phyloP scores from a whole-genome alignment of 2,888 invertebrate genomes.

The Timandra comae region DNA sequence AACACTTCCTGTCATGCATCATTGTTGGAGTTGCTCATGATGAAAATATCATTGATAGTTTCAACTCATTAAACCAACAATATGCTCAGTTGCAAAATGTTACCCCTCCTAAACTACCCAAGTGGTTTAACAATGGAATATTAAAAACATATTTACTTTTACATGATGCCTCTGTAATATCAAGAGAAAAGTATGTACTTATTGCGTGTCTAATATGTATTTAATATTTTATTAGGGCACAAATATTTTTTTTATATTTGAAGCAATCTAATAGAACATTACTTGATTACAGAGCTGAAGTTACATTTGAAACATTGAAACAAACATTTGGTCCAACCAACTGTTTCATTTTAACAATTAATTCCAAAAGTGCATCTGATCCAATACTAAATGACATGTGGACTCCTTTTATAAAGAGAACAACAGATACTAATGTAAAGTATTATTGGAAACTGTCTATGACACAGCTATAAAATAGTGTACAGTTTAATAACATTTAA shows the following conservation, averaged over 20 bases:
- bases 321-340: constrained; percentile 89
- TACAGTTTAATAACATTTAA: too few species aligned
- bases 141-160: constrained; percentile 92
- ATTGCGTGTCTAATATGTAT: neutral
- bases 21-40: constrained; percentile 84
- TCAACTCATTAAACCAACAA: constrained; percentile 87
- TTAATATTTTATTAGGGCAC: too few species aligned
- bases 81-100: constrained; percentile 87
- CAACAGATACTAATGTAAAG: constrained; percentile 68
- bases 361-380: constrained; percentile 82
- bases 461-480: too few species aligned
- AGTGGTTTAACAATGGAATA: constrained; percentile 87
- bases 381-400: constrained; percentile 87
- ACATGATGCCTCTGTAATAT: constrained; percentile 86
- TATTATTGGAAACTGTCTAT: neutral
- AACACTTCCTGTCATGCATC: constrained; percentile 90
- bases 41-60: constrained; percentile 87
- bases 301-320: constrained; percentile 89
- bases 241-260: too few species aligned
- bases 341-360: constrained; percentile 93
- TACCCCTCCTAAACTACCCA: constrained; percentile 86
- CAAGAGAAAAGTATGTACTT: constrained; percentile 83
- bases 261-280: too few species aligned
- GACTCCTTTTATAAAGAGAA: constrained; percentile 84
- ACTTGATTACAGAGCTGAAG: constrained; percentile 87